A percentile compares a stretch with the other conserved stretches of the same genome.
phyloP scores from a whole-genome alignment of 2,888 invertebrate species.

The Lasioglossum malachurum region DNA sequence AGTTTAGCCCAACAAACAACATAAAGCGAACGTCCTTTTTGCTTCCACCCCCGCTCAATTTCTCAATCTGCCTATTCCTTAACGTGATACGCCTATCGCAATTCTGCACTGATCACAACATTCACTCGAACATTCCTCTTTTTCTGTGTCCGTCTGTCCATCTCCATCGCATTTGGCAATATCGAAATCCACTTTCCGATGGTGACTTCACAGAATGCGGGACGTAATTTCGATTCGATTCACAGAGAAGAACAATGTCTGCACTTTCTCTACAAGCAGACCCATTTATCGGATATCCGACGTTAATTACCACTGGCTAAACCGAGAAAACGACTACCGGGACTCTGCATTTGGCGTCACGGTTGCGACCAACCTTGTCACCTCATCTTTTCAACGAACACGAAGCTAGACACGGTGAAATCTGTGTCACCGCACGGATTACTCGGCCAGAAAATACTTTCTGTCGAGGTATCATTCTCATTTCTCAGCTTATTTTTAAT shows the following conservation, averaged over 20 bases:
- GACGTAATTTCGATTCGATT: constrained; percentile 14
- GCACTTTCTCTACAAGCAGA: not conserved
- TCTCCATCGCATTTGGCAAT: constrained; percentile 63
- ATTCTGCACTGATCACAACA: constrained; percentile 35
- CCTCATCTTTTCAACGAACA: not conserved
- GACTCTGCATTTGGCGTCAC: not conserved
- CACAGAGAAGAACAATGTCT: constrained; percentile 3
- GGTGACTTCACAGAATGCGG: not conserved
- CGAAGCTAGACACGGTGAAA: not conserved
- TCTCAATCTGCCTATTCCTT: not conserved
- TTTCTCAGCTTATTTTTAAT: not conserved
- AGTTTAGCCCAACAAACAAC: not conserved
- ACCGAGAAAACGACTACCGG: not conserved
- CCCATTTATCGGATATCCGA: not conserved
- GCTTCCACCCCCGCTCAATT: constrained; percentile 7
- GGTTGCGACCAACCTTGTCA: not conserved
- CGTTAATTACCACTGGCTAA: not conserved
- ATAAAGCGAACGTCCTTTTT: constrained; percentile 26
- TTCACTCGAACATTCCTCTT: constrained; percentile 25
- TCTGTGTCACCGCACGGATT: not conserved
- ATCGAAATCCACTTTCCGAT: constrained; percentile 25
- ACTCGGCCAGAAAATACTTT: not conserved
- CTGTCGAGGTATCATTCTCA: not conserved
- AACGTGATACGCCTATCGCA: constrained; percentile 6
- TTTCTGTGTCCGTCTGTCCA: constrained; percentile 77